Evolutionary conservation across 2,888 invertebrate genomes (phyloP).

Genomic region (Megaustenia siamemsis): DNA sequence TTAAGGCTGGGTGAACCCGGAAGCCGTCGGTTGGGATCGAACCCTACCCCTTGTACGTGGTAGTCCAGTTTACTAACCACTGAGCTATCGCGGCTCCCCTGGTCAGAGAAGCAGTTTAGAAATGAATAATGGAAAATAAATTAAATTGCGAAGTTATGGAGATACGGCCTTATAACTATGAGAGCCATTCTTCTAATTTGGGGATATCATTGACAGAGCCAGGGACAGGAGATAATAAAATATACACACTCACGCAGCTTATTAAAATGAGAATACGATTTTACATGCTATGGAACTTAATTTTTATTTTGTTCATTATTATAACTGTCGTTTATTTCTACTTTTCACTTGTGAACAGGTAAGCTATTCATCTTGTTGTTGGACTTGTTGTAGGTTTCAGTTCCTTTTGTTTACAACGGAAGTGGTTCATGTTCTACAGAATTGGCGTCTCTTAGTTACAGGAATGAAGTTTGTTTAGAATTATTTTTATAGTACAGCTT

Average conservation of each 20-base stretch:
- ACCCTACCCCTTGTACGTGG: too few species aligned
- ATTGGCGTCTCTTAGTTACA: slow-evolving; percentile 56
- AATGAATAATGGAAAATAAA: too few species aligned
- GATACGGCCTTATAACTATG: too few species aligned
- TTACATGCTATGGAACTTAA: slow-evolving; percentile 58
- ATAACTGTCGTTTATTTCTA: slow-evolving; percentile 52
- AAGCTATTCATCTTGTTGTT: background rate
- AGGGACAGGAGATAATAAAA: background rate
- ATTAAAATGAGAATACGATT: slow-evolving; percentile 57
- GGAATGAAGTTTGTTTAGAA: background rate
- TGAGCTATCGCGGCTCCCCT: too few species aligned
- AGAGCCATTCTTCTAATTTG: background rate
- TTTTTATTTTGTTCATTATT: slow-evolving; percentile 56
- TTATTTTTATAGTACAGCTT: too few species aligned
- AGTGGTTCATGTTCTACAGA: background rate
- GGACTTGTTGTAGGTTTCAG: background rate
- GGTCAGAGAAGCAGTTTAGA: too few species aligned
- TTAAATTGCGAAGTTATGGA: too few species aligned
- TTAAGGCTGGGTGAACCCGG: too few species aligned
- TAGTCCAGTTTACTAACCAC: too few species aligned
- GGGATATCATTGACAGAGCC: background rate
- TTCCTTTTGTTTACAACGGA: slow-evolving; percentile 44
- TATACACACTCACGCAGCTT: background rate
- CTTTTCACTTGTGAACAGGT: slow-evolving; percentile 26
- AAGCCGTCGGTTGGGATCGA: too few species aligned